Percentiles rank a stretch among this genome's conserved stretches.
phyloP scores from a whole-genome alignment of 1,140 invertebrate genomes.

The Bombyx mori region ASM3026992v2 NC_085117.1:3567001-3567500 shows the following conservation, averaged over 20 bases:
- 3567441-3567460: conserved; percentile 27
- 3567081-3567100: conserved; percentile 22
- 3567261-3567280: conserved; percentile 29
- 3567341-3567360: conserved; percentile 48
- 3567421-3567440: conserved; percentile 50
- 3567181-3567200: conserved; percentile 48
- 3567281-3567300: background rate
- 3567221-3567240: conserved; percentile 13
- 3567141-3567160: conserved; percentile 11
- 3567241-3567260: conserved; percentile 27
- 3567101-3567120: conserved; percentile 9
- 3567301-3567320: conserved; percentile 14
- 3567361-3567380: conserved; percentile 37
- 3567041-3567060: background rate
- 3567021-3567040: conserved; percentile 30
- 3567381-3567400: conserved; percentile 34
- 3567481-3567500: conserved; percentile 55
- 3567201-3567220: conserved; percentile 24
- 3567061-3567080: conserved; percentile 34
- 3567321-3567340: conserved; percentile 38
- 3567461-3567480: conserved; percentile 42
- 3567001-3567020: conserved; percentile 22
- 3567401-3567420: conserved; percentile 29
- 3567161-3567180: conserved; percentile 49
- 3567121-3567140: conserved; percentile 25